A percentile compares a stretch with the other conserved stretches of the same genome.
These are phyloP conservation scores for Leuciscus idus DNA, from an alignment of 2,113 vertebrate species.

Conservation along the genomic window DNA sequence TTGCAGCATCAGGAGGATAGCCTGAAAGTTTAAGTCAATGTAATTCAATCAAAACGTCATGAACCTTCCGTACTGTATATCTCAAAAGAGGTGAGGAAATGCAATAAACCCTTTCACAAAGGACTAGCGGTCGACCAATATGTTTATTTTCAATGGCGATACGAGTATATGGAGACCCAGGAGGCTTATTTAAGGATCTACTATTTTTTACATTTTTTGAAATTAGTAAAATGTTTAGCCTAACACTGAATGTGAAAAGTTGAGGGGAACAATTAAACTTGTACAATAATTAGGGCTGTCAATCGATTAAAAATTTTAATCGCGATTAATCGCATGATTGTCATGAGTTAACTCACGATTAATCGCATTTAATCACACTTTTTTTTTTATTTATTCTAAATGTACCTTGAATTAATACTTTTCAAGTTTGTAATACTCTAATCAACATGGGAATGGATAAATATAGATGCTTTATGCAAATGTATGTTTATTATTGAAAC, in stretches of 20 bases:
- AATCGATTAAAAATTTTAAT: no score
- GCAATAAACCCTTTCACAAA: background rate
- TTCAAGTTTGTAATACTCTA: no score
- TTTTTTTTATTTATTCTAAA: no score
- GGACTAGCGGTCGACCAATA: background rate
- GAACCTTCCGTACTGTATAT: slow-evolving; percentile 5
- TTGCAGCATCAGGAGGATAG: slow-evolving; percentile 19
- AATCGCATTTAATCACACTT: no score
- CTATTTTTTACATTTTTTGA: background rate
- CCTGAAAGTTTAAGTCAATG: slow-evolving; percentile 31
- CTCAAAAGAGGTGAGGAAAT: slow-evolving; percentile 23
- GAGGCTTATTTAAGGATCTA: no score
- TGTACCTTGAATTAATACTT: no score
- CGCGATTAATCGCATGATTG: no score
- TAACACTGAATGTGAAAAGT: background rate
- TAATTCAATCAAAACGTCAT: slow-evolving; percentile 38
- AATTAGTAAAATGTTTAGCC: background rate
- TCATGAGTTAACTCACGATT: no score
- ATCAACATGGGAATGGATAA: no score
- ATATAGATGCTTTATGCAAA: no score
- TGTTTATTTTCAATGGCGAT: background rate
- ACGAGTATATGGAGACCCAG: background rate
- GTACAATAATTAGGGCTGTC: no score
- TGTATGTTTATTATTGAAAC: no score
- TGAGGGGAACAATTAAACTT: background rate